These are phyloP conservation scores for Ibidorhyncha struthersii DNA, from an alignment of 2,113 vertebrate species.

Conservation along the genomic window DNA sequence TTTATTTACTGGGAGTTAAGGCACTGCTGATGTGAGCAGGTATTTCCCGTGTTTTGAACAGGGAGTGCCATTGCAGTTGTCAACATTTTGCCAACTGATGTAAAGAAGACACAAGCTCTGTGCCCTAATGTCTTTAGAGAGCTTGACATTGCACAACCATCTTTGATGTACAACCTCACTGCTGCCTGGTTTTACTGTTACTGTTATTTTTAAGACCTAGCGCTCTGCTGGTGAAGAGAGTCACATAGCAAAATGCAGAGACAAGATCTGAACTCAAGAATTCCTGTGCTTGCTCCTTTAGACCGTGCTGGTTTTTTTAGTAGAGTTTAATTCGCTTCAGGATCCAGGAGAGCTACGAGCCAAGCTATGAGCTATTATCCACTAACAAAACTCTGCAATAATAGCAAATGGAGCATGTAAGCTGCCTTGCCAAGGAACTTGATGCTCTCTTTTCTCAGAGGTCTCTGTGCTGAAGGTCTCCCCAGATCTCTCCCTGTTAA, in stretches of 20 bases:
- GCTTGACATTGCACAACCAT: neutral
- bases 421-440: constrained; percentile 43
- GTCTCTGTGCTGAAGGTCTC: constrained; percentile 45
- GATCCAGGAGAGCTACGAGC: constrained; percentile 19
- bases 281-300: constrained; percentile 1
- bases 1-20: neutral
- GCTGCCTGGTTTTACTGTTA: neutral
- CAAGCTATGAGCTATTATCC: constrained; percentile 57
- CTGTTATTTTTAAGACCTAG: neutral
- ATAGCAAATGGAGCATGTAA: constrained; percentile 55
- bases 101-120: neutral
- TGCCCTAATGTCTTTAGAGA: neutral
- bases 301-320: neutral
- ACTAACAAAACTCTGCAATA: constrained; percentile 52
- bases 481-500: constrained; percentile 29
- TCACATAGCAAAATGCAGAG: neutral
- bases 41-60: neutral
- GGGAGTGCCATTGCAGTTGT: neutral
- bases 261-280: neutral
- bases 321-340: constrained; percentile 12
- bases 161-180: neutral
- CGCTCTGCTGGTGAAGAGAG: neutral
- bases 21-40: neutral
- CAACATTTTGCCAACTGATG: neutral
- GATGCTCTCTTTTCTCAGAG: constrained; percentile 39